These are phyloP conservation scores for Drosophila punjabiensis DNA, from an alignment of 1,140 invertebrate genomes.

Conservation along the genomic window DNA sequence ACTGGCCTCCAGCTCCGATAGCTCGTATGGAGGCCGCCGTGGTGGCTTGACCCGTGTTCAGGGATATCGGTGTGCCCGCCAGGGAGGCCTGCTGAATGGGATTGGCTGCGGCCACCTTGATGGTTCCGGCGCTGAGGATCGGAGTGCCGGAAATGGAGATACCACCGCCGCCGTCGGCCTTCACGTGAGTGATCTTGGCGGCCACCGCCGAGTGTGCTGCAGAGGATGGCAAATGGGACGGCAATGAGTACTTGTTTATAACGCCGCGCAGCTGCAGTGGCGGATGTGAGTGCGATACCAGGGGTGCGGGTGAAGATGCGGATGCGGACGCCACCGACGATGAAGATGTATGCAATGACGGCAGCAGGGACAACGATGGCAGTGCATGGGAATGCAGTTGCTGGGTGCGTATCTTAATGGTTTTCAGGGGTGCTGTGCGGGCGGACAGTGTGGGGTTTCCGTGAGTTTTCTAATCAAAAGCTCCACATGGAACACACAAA, in stretches of 20 bases:
- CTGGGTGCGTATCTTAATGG: conserved; percentile 75
- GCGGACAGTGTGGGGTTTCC: conserved; percentile 17
- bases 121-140: conserved; percentile 73
- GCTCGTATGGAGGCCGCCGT: conserved; percentile 76
- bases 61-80: conserved; percentile 65
- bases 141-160: conserved; percentile 70
- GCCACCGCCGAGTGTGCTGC: conserved; percentile 74
- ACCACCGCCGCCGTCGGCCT: conserved; percentile 61
- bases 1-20: conserved; percentile 76
- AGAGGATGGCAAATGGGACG: conserved; percentile 66
- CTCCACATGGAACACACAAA: conserved; percentile 23
- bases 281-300: conserved; percentile 63
- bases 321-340: conserved; percentile 32
- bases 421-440: conserved; percentile 67
- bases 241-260: conserved; percentile 76
- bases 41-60: conserved; percentile 65
- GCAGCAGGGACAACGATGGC: conserved; percentile 55
- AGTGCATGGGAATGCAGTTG: conserved; percentile 48
- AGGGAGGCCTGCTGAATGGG: conserved; percentile 56
- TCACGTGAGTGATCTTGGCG: conserved; percentile 81
- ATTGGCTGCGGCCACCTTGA: conserved; percentile 72
- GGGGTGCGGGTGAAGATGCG: conserved; percentile 25
- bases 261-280: conserved; percentile 68
- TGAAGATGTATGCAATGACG: conserved; percentile 52
- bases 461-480: conserved; percentile 22